These are phyloP conservation scores for Muscicapa adusta DNA, from an alignment of 2,113 vertebrate genomes.

Conservation along the genomic window DNA sequence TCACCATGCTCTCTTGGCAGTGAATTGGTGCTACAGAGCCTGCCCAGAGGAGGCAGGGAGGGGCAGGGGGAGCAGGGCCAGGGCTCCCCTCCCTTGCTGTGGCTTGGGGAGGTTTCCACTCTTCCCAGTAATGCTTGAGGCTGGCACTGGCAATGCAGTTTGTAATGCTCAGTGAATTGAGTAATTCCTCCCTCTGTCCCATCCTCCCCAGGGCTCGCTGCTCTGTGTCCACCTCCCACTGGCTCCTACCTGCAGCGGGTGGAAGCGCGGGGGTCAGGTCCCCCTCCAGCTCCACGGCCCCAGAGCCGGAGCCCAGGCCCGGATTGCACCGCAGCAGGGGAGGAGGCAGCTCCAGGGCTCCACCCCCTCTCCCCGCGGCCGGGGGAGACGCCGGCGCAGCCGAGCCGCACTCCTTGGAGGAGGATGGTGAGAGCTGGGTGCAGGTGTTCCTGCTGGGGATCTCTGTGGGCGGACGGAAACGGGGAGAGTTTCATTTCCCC, in stretches of 20 bases:
- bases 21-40: not conserved
- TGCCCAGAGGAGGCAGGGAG: not conserved
- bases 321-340: not conserved
- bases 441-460: not conserved
- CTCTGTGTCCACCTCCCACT: not conserved
- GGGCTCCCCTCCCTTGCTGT: not conserved
- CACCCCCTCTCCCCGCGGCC: not conserved
- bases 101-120: not conserved
- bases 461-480: not conserved
- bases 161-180: not conserved
- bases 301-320: not conserved
- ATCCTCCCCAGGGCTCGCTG: not conserved
- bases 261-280: not conserved
- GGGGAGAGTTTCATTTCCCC: conserved; percentile 25
- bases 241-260: conserved; percentile 2
- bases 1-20: fast-evolving
- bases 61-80: fast-evolving
- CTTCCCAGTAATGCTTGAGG: not conserved
- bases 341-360: not conserved
- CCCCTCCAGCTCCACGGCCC: not conserved
- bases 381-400: not conserved
- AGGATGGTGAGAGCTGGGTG: not conserved
- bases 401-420: not conserved
- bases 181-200: not conserved
- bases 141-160: not conserved